phyloP scores from a whole-genome alignment of 64 coral and sea anemone genomes.

The Montipora capricornis region DNA sequence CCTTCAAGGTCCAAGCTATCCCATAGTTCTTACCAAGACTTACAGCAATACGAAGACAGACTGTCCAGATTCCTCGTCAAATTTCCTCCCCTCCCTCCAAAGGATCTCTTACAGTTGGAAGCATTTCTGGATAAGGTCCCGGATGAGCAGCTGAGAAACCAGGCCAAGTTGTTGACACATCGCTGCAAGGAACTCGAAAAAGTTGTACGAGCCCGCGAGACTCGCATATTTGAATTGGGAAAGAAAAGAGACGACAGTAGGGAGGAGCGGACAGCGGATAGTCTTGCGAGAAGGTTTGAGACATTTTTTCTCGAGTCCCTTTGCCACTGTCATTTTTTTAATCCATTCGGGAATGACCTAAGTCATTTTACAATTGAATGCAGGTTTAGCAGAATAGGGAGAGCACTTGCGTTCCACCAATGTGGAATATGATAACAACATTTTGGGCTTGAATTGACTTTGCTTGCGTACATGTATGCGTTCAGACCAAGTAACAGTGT shows the following conservation, averaged over 20 bases:
- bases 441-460: too few relatives aligned
- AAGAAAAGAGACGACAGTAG: neutral
- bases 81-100: constrained; percentile 71
- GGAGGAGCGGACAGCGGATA: neutral
- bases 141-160: constrained; percentile 62
- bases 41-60: constrained; percentile 55
- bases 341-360: too few relatives aligned
- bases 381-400: too few relatives aligned
- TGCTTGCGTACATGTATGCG: too few relatives aligned
- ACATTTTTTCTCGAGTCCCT: too few relatives aligned
- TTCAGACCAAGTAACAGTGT: too few relatives aligned
- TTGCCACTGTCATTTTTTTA: too few relatives aligned
- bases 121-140: constrained; percentile 62
- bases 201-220: constrained; percentile 67
- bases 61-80: constrained; percentile 68
- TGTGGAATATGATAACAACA: too few relatives aligned
- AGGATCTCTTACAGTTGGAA: constrained; percentile 70
- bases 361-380: too few relatives aligned
- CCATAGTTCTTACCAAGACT: constrained; percentile 65
- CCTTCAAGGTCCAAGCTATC: constrained; percentile 39
- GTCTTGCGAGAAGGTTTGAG: neutral
- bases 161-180: constrained; percentile 62
- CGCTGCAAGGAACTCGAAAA: constrained; percentile 84
- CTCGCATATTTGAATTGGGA: constrained; percentile 54
- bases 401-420: too few relatives aligned